Evolutionary conservation across 1,140 invertebrate genomes (phyloP), one percentile per base, ranked within the genome.

Genomic region (Hyles vespertilio): DNA sequence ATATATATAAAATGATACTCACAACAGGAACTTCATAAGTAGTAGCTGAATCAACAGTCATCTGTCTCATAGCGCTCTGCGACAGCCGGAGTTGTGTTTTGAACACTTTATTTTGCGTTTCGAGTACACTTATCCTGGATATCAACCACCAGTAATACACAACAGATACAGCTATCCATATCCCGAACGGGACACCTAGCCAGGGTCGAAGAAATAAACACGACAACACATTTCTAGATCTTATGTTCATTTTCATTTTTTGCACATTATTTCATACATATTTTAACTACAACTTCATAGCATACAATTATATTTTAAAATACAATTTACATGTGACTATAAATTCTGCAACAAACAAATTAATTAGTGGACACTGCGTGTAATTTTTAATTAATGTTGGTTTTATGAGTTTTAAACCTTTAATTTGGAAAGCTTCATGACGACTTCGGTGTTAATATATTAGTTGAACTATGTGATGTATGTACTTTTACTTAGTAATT

Each of bases 151-250:
- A 84, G 59, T 84, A 89, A 51, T 85, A 89, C 4, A 84, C 71
- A 33, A 89, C 61, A 4, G 86, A 83, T 0, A 87, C 67, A 3
- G 75, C 76, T 40, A 89, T 67, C 84, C 85, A 89, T 58, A 85
- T 79, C 0, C 83, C 87, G 32, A 89, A 60, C 0, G 81, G 77
- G 9, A 89, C 77, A 34, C 78, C 81, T 74, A 90, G 63, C 87
- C 87, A 89, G 71, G 87, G 87, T 83, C 87, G 79, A 72, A 83
- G 81, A 70, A 88, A 80, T 72, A 84, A 49, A 58, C 82, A 82
- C 36, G 81, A 76, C 48, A 86, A 66, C 45, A 84, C 82, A 86
- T 89, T 84, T 72, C 77, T 89, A n/a, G 70, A 54, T 47, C 72
- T 75, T 49, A 83, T 58, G 64, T 75, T 84, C 78, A 84, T 83